Evolutionary conservation across 1,140 invertebrate species (phyloP), one percentile per base, ranked within the genome.

Genomic region (Eubasilissa regina): DNA sequence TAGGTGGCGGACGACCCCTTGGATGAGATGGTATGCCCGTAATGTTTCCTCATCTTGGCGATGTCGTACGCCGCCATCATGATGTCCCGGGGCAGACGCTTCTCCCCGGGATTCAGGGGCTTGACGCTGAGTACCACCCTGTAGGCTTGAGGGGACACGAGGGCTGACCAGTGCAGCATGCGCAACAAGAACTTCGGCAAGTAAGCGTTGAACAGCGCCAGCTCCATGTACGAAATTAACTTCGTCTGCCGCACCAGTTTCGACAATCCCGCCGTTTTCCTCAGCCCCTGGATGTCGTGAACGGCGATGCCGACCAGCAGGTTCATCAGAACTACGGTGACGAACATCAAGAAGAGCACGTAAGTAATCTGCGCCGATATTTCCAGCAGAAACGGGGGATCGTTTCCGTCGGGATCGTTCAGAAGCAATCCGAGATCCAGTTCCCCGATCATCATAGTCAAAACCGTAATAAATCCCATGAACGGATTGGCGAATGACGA

Each of bases 401-500:
- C 90, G 45, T 92, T 90, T 4, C 91, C 89, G 81, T 92, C 91
- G 0, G 93, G 91, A 77, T 92, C 90, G 72, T 93, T 92, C 21
- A 93, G 90, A 3, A 94, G 84, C 15, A 94, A 87, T 74, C 93
- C 93, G 47, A 95, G 89, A 83, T 94, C 93, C 68, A 95, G 86
- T 85, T 97, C 96, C 0, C 96, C 95, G 1, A 95, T 96, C 95
- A 97, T 97, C 95, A 97, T 96, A 0, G 95, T 95, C 53, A 96
- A 85, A 0, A 96, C 94, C 6, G 95, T 95, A 47, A 96, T 94
- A 48, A 96, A 91, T 17, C 93, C 93, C 85, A 94, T 93, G 78
- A 95, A 92, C 0, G 94, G 93, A 87, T 94, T 94, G 25, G 93
- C 92, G 85, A 96, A 96, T 0, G 93, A 93, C 9, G 93, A 92